Evolutionary conservation across 2,113 vertebrate genomes (phyloP).

Genomic region (Zootoca vivipara): DNA sequence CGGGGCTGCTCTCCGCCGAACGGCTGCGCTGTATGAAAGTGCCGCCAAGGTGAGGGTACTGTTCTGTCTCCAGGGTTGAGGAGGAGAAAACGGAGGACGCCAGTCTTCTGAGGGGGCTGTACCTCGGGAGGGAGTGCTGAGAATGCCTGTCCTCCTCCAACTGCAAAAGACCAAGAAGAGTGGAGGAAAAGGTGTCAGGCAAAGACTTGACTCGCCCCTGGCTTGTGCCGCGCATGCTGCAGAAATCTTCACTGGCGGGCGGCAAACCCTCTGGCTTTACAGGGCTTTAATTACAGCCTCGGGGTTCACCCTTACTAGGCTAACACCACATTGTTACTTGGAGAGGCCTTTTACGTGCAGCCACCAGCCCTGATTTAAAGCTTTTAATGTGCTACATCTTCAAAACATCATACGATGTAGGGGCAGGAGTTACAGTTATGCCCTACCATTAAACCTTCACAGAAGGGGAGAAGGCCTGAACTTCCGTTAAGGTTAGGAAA

Average conservation of each 20-base stretch:
- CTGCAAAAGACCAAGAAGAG: slow-evolving; percentile 99
- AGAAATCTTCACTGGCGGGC: slow-evolving; percentile 68
- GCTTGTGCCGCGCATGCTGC: slow-evolving; percentile 75
- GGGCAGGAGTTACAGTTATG: neutral
- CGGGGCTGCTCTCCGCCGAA: slow-evolving; percentile 97
- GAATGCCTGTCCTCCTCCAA: slow-evolving; percentile 92
- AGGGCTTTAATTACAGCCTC: slow-evolving; percentile 46
- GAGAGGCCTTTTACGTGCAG: neutral
- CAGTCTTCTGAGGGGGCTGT: slow-evolving; percentile 98
- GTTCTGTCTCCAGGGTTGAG: slow-evolving; percentile 97
- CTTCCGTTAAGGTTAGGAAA: slow-evolving; percentile 26
- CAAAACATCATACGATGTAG: neutral
- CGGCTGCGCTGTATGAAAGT: slow-evolving; percentile 99
- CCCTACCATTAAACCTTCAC: neutral
- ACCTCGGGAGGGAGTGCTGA: slow-evolving; percentile 87
- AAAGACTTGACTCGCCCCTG: slow-evolving; percentile 82
- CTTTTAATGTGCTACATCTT: no score
- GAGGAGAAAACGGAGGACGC: slow-evolving; percentile 99
- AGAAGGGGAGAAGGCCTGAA: neutral
- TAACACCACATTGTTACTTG: neutral
- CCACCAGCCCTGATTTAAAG: neutral
- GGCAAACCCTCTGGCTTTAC: slow-evolving; percentile 61
- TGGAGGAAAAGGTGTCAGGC: slow-evolving; percentile 88
- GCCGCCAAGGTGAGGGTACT: slow-evolving; percentile 90
- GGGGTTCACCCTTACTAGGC: slow-evolving; percentile 21